phyloP scores from a whole-genome alignment of 2,888 invertebrate genomes.

The Prostheceraeus crozeri region DNA sequence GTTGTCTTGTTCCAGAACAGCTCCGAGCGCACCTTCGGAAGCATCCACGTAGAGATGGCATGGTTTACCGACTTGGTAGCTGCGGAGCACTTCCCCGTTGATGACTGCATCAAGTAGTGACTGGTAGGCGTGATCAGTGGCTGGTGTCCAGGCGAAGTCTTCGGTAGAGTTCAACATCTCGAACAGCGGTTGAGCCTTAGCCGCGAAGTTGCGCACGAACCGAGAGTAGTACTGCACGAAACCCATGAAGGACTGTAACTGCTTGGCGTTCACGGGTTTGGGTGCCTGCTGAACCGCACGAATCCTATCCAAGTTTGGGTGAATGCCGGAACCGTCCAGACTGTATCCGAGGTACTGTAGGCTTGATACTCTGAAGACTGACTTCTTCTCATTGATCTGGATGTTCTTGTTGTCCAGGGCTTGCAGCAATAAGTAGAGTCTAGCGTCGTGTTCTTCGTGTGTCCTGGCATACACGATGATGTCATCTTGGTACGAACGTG shows the following conservation, averaged over 20 bases:
- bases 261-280: neutral
- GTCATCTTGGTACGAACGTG: neutral
- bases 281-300: neutral
- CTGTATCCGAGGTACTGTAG: neutral
- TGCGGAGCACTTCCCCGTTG: slow-evolving; percentile 4
- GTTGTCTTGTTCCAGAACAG: slow-evolving; percentile 20
- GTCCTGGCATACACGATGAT: neutral
- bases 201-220: slow-evolving; percentile 11
- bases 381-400: slow-evolving; percentile 1
- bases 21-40: slow-evolving; percentile 6
- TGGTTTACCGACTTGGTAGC: neutral
- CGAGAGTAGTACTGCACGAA: slow-evolving; percentile 11
- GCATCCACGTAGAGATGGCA: slow-evolving; percentile 8
- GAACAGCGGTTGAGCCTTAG: slow-evolving; percentile 15
- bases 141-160: neutral
- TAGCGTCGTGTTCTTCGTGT: neutral
- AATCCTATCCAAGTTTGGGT: neutral
- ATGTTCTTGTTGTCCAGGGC: slow-evolving; percentile 12
- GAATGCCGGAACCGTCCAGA: neutral
- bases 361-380: neutral
- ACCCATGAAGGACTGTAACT: neutral
- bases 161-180: slow-evolving; percentile 11
- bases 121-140: neutral
- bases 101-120: slow-evolving; percentile 1
- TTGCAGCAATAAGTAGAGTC: slow-evolving; percentile 2